A percentile compares a stretch with the other conserved stretches of the same genome.
phyloP scores from a whole-genome alignment of 2,888 invertebrate species.

The Drosophila suboccidentalis region DNA sequence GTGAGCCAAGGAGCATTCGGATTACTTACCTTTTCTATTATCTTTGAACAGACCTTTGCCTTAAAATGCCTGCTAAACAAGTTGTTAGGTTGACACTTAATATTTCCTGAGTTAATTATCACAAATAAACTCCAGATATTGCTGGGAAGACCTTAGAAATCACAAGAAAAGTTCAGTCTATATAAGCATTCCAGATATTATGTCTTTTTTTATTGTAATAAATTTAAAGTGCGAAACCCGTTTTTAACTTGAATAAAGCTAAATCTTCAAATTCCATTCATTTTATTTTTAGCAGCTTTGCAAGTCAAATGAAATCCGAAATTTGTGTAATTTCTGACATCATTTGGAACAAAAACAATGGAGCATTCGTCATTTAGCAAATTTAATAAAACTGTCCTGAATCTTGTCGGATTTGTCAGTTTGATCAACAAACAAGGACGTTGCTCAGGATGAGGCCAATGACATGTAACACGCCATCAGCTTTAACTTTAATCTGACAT shows the following conservation, averaged over 20 bases:
- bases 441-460: slow-evolving; percentile 17
- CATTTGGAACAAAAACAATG: neutral
- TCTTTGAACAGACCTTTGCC: neutral
- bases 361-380: neutral
- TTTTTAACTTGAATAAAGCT: neutral
- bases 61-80: neutral
- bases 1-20: neutral
- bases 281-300: neutral
- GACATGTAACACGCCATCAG: slow-evolving; percentile 34
- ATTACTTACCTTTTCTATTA: slow-evolving; percentile 11
- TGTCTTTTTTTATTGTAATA: neutral
- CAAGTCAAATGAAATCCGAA: neutral
- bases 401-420: slow-evolving; percentile 9
- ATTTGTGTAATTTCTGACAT: neutral
- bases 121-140: neutral
- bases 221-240: neutral
- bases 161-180: no score
- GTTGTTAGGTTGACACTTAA: neutral
- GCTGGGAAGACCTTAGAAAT: no score
- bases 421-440: slow-evolving; percentile 3
- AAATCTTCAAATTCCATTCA: neutral
- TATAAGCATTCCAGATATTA: neutral
- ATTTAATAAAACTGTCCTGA: slow-evolving; percentile 7
- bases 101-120: neutral
- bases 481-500: slow-evolving; percentile 45